Evolutionary conservation across 2,113 vertebrate species (phyloP).

Genomic region (Leptocoma aspasia): DNA sequence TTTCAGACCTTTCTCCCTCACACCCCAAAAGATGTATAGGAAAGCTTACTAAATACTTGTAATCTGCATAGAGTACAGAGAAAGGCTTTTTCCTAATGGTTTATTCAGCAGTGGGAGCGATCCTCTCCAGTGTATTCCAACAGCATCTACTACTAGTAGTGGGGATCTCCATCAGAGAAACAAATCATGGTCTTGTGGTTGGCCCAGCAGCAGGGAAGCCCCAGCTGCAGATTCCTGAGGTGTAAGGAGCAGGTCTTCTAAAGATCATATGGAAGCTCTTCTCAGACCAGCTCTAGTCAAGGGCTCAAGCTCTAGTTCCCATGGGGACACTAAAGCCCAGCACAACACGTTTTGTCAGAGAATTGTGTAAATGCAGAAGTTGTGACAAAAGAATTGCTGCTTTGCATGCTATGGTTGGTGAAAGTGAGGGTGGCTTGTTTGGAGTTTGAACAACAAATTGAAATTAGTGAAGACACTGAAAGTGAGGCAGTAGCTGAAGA

Average conservation of each 20-base stretch:
- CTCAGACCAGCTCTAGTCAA: background rate
- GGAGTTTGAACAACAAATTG: background rate
- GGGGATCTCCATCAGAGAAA: background rate
- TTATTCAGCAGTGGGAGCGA: background rate
- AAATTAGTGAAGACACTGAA: background rate
- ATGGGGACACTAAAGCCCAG: background rate
- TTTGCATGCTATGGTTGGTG: background rate
- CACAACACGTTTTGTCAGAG: background rate
- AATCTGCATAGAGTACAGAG: background rate
- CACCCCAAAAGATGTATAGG: background rate
- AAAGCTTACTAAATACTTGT: background rate
- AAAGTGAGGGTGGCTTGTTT: background rate
- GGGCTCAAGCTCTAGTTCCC: background rate
- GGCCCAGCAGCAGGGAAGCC: background rate
- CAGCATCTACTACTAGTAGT: background rate
- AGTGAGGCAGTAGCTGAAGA: background rate
- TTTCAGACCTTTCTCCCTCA: background rate
- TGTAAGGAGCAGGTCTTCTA: background rate
- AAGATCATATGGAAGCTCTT: background rate
- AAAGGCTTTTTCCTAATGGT: background rate
- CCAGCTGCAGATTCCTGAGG: background rate
- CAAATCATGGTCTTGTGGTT: background rate
- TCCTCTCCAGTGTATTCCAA: background rate
- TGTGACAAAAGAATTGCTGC: background rate
- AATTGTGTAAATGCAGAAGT: background rate